Percentiles rank a stretch among this genome's conserved stretches.
Conservation (phyloP, 1,140 invertebrate genomes). For the Drosophila willistoni region DNA sequence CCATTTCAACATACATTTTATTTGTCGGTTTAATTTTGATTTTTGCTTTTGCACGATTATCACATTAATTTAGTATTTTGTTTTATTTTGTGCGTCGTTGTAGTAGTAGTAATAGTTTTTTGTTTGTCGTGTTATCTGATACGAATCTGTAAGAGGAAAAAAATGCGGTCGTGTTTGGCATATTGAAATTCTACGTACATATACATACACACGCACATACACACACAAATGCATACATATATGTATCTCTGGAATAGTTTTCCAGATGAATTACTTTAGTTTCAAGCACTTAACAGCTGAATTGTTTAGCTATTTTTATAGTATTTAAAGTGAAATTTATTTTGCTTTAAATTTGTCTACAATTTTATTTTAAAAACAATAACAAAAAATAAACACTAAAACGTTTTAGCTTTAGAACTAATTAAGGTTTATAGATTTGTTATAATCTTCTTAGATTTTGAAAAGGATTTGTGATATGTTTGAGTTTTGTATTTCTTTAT, state of each 20-base stretch:
- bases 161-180: constrained; percentile 62
- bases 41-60: constrained; percentile 50
- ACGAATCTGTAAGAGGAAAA: constrained; percentile 47
- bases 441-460: too few species aligned
- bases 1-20: constrained; percentile 36
- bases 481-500: too few species aligned
- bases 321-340: constrained; percentile 13
- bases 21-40: constrained; percentile 23
- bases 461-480: too few species aligned
- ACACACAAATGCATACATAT: constrained; percentile 22
- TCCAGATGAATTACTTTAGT: constrained; percentile 49
- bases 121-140: constrained; percentile 46
- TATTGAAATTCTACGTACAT: constrained; percentile 29
- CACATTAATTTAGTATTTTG: constrained; percentile 58
- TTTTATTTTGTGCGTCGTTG: constrained; percentile 30
- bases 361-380: too few species aligned
- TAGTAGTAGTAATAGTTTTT: constrained; percentile 1
- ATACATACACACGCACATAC: background rate
- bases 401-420: too few species aligned
- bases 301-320: constrained; percentile 35
- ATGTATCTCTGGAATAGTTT: constrained; percentile 41
- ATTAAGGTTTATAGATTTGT: too few species aligned
- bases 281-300: constrained; percentile 62
- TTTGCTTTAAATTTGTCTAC: background rate
- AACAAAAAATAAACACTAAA: too few species aligned